Evolutionary conservation across 92 coral and sea anemone species (phyloP), one percentile per base, ranked within the genome.

Genomic region (Porites lobata): DNA sequence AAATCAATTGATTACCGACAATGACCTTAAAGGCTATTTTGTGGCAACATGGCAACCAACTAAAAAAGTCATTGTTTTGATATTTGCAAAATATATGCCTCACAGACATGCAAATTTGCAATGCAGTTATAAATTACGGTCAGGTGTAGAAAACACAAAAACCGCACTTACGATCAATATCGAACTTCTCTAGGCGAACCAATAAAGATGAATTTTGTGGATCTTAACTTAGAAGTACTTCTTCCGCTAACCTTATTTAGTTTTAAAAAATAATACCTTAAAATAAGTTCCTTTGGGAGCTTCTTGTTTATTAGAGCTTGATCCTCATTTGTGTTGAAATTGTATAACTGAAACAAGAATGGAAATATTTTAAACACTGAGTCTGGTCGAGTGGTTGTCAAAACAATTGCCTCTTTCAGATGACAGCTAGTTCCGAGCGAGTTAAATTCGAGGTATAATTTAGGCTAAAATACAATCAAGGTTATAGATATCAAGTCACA

Each of bases 241-340:
- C 59, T 54, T 54, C 14, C 8, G 59, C 59, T 54, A 17, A 18
- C 77, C 51, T 26, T 17, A 52, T 38, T 38, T 69, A 19, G 13
- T 9, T 9, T 69, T 54, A 17, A 38, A 18, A 7, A 29, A 69
- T 17, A 22, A 69, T 66, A 95, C 99, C 99, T 95, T 81, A 97
- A 91, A 32, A 97, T 93, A 72, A 97, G 96, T 92, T 97, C 99
- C 89, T 93, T 96, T 14, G 98, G 99, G 72, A 97, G 98, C 82
- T 97, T 97, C 84, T 93, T 97, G 92, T 97, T 95, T 65, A 97
- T 97, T 68, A 92, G 85, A 54, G 98, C 98, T 70, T 94, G 96
- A 32, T 97, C 99, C 72, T 93, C 98, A 92, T 97, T 97, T 85
- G 95, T 91, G 93, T 97, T 97, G 86, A 97, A 94, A 72, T 92